Evolutionary conservation across 2,797 vertebrate genomes (phyloP), one percentile per base, ranked within the genome.

Genomic region (Oryzias sinensis): DNA sequence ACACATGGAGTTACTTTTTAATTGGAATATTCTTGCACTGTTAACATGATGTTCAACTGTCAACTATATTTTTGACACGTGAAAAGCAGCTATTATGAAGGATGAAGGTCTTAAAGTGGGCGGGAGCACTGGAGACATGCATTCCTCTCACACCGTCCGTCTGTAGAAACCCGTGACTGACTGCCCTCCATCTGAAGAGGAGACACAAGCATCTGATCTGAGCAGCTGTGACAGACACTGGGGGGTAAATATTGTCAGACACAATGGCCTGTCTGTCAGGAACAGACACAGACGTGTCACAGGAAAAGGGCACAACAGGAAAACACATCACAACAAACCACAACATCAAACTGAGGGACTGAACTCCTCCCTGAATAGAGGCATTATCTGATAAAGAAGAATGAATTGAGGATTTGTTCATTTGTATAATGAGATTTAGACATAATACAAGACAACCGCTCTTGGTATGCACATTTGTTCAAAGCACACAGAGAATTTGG

Each of bases 201-300:
- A 60, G 44, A 59, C 37, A 55, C 52, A 56, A 64, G 24, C 15
- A 11, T 20, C 0, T 37, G 33, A 33, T 75, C 58, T 70, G 77
- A 78, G 63, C 61, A 40, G 43, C 63, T 53, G n/a, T 69, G 72
- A 76, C 65, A 80, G 63, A 68, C 65, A 65, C 68, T 14, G 3
- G 55, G 62, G 45, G 72, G 71, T 46, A 49, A 62, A 74, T 18
- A 51, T 74, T 59, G 50, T 54, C 13, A 14, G 60, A 62, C 57
- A 70, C 53, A 74, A 45, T 66, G 49, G 50, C 63, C 62, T 52
- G 49, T 73, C 76, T 46, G 44, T 74, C 76, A 76, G 74, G 49
- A 70, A 62, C 27, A 62, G 53, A 76, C 4, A 25, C 29, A 54
- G 41, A 45, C 46, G 49, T 27, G 5, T 18, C 17, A 56, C 29